phyloP scores from a whole-genome alignment of 1,140 invertebrate genomes.

The Centruroides vittatus region DNA sequence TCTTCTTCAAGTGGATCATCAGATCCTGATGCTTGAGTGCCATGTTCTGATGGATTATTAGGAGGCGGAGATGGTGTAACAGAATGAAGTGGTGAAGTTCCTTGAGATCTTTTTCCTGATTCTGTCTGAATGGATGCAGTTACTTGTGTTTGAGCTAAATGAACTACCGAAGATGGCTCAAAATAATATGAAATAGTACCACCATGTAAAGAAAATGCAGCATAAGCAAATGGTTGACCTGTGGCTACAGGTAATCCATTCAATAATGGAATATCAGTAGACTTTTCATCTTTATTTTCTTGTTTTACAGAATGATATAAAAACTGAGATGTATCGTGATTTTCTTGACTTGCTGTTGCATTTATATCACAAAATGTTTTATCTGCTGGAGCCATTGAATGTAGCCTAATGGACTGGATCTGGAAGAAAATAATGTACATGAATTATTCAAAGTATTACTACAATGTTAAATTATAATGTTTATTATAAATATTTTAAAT shows the following conservation, averaged over 20 bases:
- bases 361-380: no score
- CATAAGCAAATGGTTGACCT: conserved; percentile 13
- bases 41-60: not conserved
- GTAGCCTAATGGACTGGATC: no score
- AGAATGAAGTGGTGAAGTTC: conserved; percentile 22
- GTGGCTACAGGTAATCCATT: conserved; percentile 7
- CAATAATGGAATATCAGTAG: conserved; percentile 2
- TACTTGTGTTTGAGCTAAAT: conserved; percentile 16
- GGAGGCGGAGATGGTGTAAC: conserved; percentile 19
- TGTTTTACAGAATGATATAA: not conserved
- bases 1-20: conserved; percentile 8
- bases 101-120: conserved; percentile 20
- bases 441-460: no score
- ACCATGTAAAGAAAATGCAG: conserved; percentile 12
- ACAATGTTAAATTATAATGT: no score
- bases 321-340: not conserved
- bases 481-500: no score
- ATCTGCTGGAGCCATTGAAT: no score
- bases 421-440: no score
- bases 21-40: no score
- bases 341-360: no score
- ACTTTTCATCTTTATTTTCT: conserved; percentile 11
- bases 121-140: conserved; percentile 17
- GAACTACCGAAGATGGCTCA: conserved; percentile 16
- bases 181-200: conserved; percentile 18